These are phyloP conservation scores for Mesitornis unicolor DNA, from an alignment of 2,113 vertebrate genomes.

Conservation along the genomic window DNA sequence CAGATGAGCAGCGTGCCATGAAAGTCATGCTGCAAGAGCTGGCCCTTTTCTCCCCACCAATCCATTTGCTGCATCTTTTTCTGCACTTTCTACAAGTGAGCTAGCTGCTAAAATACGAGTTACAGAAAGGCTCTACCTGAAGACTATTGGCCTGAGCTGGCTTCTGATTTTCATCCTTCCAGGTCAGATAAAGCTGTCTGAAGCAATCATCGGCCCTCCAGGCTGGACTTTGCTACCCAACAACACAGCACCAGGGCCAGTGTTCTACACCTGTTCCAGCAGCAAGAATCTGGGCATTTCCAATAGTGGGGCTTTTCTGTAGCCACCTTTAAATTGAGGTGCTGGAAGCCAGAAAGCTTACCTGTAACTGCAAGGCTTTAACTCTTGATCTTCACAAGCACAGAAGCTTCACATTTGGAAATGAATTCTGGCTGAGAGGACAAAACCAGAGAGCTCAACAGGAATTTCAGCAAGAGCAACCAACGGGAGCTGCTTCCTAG, in stretches of 20 bases:
- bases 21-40: neutral
- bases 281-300: neutral
- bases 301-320: neutral
- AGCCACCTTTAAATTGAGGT: neutral
- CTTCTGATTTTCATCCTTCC: rapidly evolving
- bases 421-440: neutral
- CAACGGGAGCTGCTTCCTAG: neutral
- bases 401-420: neutral
- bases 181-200: neutral
- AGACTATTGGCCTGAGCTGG: neutral
- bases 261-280: neutral
- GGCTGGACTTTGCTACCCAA: neutral
- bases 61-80: neutral
- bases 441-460: neutral
- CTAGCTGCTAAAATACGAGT: neutral
- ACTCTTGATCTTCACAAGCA: neutral
- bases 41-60: neutral
- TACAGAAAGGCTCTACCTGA: rapidly evolving
- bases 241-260: rapidly evolving
- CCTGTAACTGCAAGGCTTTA: neutral
- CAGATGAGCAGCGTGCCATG: rapidly evolving
- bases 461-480: neutral
- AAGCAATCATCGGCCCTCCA: rapidly evolving
- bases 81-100: neutral
- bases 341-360: neutral